Evolutionary conservation across 2,113 vertebrate genomes (phyloP).

Genomic region (Alligator mississippiensis): DNA sequence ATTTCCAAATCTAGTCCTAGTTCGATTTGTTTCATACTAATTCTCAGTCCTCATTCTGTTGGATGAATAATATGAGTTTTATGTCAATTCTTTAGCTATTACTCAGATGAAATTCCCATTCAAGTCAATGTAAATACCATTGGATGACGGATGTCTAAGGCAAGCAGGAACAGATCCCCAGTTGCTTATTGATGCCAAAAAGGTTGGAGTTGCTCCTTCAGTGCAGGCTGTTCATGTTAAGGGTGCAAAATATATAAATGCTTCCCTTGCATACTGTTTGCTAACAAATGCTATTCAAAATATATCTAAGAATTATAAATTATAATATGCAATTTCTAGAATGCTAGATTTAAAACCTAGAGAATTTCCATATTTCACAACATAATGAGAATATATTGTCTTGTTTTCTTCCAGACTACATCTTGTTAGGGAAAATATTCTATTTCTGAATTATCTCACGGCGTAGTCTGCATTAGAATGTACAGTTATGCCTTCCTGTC

Average conservation of each 20-base stretch:
- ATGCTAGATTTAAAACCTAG: neutral
- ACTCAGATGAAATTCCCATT: neutral
- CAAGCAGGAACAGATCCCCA: neutral
- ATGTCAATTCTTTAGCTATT: neutral
- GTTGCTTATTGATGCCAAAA: neutral
- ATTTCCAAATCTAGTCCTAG: neutral
- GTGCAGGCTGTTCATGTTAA: neutral
- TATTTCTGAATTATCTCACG: neutral
- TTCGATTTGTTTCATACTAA: neutral
- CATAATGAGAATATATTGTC: neutral
- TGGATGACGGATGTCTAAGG: neutral
- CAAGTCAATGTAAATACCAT: neutral
- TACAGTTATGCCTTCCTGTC: neutral
- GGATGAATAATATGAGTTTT: neutral
- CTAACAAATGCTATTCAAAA: neutral
- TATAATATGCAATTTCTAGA: neutral
- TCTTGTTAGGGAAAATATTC: neutral
- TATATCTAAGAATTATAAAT: neutral
- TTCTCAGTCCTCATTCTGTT: neutral
- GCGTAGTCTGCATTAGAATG: neutral
- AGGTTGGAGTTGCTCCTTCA: neutral
- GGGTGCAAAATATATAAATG: neutral
- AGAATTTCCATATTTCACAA: neutral
- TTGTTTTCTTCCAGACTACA: neutral
- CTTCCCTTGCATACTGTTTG: neutral